These are phyloP conservation scores for Zeus faber DNA, from an alignment of 2,113 vertebrate genomes.

Conservation along the genomic window DNA sequence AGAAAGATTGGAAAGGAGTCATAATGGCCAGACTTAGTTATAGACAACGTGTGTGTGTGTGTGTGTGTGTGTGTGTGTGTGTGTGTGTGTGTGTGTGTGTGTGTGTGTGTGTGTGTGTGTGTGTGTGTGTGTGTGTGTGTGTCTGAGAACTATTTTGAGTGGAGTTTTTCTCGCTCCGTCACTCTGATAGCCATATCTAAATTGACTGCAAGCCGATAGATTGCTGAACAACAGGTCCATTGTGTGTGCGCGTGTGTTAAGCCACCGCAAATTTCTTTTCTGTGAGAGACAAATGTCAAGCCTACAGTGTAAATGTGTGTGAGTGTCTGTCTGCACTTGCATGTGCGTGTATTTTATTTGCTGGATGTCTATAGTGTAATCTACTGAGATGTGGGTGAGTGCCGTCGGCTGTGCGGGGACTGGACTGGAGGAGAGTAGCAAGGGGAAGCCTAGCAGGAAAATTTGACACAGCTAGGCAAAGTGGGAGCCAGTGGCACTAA, in stretches of 20 bases:
- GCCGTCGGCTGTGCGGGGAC: constrained; percentile 20
- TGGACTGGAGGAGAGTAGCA: constrained; percentile 5
- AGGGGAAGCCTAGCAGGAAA: constrained; percentile 12
- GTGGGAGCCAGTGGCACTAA: too few relatives aligned
- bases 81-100: not conserved
- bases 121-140: constrained; percentile 20
- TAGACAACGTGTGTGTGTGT: not conserved
- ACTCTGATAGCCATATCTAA: constrained; percentile 52
- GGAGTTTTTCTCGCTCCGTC: constrained; percentile 35
- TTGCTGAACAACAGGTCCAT: constrained; percentile 48
- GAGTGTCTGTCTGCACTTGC: constrained; percentile 8
- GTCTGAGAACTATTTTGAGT: constrained; percentile 34
- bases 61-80: constrained; percentile 4
- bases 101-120: too few relatives aligned
- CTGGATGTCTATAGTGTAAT: constrained; percentile 42
- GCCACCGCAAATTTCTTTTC: constrained; percentile 49
- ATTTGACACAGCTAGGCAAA: constrained; percentile 6
- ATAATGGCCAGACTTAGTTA: too few relatives aligned
- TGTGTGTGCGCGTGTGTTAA: constrained; percentile 37
- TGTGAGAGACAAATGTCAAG: constrained; percentile 30
- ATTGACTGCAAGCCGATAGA: constrained; percentile 43
- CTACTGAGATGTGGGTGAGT: constrained; percentile 59
- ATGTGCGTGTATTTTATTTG: not conserved
- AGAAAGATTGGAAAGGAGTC: too few relatives aligned
- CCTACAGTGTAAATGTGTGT: not conserved